Conservation (phyloP, 1,140 invertebrate species). For the Tetramorium parvispinum region DNA sequence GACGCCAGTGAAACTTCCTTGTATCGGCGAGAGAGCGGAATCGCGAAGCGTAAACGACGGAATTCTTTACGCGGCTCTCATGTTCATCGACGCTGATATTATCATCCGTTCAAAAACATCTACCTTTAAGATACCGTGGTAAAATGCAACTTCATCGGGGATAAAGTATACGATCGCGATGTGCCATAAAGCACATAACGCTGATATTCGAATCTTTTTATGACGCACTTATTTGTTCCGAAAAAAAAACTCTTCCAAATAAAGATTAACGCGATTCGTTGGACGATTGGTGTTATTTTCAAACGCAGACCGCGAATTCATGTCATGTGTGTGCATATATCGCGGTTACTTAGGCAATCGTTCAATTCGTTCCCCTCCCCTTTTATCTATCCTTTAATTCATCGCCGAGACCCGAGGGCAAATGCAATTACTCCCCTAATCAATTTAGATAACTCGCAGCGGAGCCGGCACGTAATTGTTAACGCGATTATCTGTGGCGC, state of each 20-base stretch:
- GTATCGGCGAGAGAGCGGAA: background rate
- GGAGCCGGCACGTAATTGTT: slow-evolving; percentile 78
- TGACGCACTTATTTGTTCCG: background rate
- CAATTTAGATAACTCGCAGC: slow-evolving; percentile 79
- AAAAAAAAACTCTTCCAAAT: background rate
- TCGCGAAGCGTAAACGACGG: slow-evolving; percentile 34
- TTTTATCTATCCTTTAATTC: slow-evolving; percentile 62
- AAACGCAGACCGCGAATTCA: background rate
- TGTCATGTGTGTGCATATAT: background rate
- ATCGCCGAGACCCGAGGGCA: slow-evolving; percentile 61
- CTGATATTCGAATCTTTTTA: background rate
- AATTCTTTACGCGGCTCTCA: slow-evolving; percentile 46
- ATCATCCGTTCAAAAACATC: slow-evolving; percentile 26
- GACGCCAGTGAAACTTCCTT: background rate
- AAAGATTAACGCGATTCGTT: background rate
- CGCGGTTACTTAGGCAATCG: background rate
- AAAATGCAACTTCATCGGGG: background rate
- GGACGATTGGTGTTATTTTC: background rate
- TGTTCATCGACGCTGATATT: slow-evolving; percentile 12
- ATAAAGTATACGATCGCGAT: background rate
- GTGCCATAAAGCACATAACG: background rate
- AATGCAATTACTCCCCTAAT: slow-evolving; percentile 79
- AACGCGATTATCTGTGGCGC: slow-evolving; percentile 71
- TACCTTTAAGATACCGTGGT: slow-evolving; percentile 13
- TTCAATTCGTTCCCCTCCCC: background rate